A percentile compares a stretch with the other conserved stretches of the same genome.
phyloP scores from a whole-genome alignment of 2,797 vertebrate species.

The Steatocranus sp. region DNA sequence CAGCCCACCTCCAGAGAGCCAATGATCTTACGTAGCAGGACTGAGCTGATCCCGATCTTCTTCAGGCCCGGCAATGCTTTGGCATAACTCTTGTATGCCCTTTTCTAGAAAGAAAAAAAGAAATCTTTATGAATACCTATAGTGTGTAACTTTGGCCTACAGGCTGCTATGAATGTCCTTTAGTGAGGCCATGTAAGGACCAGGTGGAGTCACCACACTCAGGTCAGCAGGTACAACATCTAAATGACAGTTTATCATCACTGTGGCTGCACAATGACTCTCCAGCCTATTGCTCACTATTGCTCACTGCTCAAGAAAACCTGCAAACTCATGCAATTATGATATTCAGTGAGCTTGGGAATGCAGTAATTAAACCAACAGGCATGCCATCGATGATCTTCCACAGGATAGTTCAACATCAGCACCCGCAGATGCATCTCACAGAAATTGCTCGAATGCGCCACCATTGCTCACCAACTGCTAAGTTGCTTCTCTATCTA shows the following conservation, averaged over 20 bases:
- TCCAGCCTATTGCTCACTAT: not conserved
- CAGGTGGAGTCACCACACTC: not conserved
- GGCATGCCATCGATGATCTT: not conserved
- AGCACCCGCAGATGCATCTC: conserved; percentile 67
- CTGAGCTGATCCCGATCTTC: conserved; percentile 94
- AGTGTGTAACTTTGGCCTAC: not conserved
- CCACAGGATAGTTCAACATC: conserved; percentile 38
- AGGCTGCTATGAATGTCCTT: not conserved
- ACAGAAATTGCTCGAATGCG: conserved; percentile 84
- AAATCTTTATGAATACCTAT: not conserved
- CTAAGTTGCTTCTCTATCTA: not conserved
- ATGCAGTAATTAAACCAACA: not conserved
- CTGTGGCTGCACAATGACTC: not conserved
- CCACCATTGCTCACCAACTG: conserved; percentile 56
- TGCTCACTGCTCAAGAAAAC: not conserved
- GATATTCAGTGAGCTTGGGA: not conserved
- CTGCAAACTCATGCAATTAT: not conserved
- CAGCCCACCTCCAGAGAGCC: conserved; percentile 93
- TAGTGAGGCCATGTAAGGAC: not conserved
- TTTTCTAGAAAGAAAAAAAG: conserved; percentile 81
- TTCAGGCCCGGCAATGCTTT: conserved; percentile 93
- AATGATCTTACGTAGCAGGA: conserved; percentile 94
- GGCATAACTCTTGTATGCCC: conserved; percentile 96
- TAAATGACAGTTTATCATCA: not conserved
- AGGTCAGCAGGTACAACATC: not conserved